Conservation (phyloP, 2,888 invertebrate species). For the Ophonus ardosiacus region DNA sequence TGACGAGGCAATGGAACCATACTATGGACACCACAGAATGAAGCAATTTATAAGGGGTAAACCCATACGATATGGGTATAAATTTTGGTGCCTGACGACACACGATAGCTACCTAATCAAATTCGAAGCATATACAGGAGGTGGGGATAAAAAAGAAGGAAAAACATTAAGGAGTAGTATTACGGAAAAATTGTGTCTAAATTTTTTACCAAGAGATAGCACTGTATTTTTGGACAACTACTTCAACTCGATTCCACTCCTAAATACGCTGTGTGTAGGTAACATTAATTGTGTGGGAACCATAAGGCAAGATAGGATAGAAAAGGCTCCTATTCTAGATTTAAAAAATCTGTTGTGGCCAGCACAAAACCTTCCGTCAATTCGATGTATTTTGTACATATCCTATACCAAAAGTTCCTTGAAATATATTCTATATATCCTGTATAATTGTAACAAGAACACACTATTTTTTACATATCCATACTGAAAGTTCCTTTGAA, state of each 20-base stretch:
- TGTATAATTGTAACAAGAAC: no score
- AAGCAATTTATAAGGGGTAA: constrained; percentile 56
- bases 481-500: no score
- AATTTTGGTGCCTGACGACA: background rate
- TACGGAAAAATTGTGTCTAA: constrained; percentile 62
- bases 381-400: no score
- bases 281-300: constrained; percentile 19
- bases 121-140: constrained; percentile 62
- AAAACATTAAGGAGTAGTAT: constrained; percentile 62
- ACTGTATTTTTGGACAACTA: constrained; percentile 64
- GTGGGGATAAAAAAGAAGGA: constrained; percentile 59
- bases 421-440: no score
- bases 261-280: background rate
- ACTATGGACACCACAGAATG: background rate
- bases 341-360: no score
- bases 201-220: constrained; percentile 58
- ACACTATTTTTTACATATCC: no score
- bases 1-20: background rate
- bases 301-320: background rate
- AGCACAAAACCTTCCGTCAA: no score
- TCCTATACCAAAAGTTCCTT: no score
- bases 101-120: constrained; percentile 64
- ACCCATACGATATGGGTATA: no score
- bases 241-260: constrained; percentile 63
- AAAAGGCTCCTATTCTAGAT: constrained; percentile 41